phyloP scores from a whole-genome alignment of 2,797 vertebrate genomes.

The Siniperca undulata region DNA sequence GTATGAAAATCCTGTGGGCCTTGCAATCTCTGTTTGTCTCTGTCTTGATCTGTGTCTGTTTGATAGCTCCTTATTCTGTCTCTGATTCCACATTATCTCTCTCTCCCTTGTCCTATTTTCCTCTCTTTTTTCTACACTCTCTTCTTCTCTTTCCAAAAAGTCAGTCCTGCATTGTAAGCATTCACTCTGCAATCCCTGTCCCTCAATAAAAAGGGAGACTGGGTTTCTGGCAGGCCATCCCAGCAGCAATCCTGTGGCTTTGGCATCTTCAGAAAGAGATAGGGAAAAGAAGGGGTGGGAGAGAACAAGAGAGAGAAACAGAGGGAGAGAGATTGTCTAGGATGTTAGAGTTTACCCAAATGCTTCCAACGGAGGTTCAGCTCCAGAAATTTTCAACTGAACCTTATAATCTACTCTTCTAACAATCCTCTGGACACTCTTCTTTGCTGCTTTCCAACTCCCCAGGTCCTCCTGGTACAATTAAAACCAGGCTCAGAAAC shows the following conservation, averaged over 20 bases:
- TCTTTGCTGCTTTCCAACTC: slow-evolving; percentile 35
- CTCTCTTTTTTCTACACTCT: background rate
- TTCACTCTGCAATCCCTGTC: slow-evolving; percentile 57
- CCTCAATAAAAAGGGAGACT: slow-evolving; percentile 68
- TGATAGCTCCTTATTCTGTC: slow-evolving; percentile 27
- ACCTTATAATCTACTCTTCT: slow-evolving; percentile 76
- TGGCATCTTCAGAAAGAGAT: slow-evolving; percentile 53
- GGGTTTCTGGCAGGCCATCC: slow-evolving; percentile 59
- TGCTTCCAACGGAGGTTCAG: slow-evolving; percentile 74
- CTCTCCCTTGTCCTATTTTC: slow-evolving; percentile 8
- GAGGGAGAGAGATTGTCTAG: slow-evolving; percentile 45
- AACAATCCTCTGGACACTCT: slow-evolving; percentile 54
- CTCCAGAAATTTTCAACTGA: slow-evolving; percentile 79
- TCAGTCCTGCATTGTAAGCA: slow-evolving; percentile 43
- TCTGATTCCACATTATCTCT: slow-evolving; percentile 11
- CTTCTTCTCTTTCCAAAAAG: slow-evolving; percentile 28
- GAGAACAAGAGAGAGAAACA: slow-evolving; percentile 23
- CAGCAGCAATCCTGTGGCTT: slow-evolving; percentile 74
- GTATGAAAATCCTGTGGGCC: slow-evolving; percentile 60
- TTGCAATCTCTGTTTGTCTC: slow-evolving; percentile 49
- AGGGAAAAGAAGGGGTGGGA: slow-evolving; percentile 31
- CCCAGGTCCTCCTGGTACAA: slow-evolving; percentile 24
- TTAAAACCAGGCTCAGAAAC: slow-evolving; percentile 30
- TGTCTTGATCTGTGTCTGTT: slow-evolving; percentile 43
- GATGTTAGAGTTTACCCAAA: slow-evolving; percentile 58